These are phyloP conservation scores for Trichogramma pretiosum DNA, from an alignment of 1,140 invertebrate genomes.

Conservation along the genomic window DNA sequence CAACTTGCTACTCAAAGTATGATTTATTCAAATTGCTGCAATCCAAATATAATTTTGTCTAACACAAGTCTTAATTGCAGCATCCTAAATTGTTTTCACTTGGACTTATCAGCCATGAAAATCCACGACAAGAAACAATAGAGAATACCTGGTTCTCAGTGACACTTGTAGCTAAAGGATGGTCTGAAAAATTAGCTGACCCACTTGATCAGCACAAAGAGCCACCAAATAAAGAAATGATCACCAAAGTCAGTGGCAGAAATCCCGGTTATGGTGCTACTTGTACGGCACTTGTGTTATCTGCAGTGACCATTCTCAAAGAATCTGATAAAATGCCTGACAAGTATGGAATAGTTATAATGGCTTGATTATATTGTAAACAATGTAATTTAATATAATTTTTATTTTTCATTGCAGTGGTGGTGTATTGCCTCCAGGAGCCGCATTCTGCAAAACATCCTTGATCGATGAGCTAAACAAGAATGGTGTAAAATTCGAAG, in stretches of 20 bases:
- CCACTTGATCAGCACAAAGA: slow-evolving; percentile 52
- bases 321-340: slow-evolving; percentile 68
- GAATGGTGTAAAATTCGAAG: slow-evolving; percentile 54
- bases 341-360: slow-evolving; percentile 46
- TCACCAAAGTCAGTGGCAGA: slow-evolving; percentile 52
- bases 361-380: slow-evolving; percentile 7
- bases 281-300: slow-evolving; percentile 58
- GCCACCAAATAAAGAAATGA: slow-evolving; percentile 58
- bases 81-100: slow-evolving; percentile 66
- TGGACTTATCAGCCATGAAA: slow-evolving; percentile 59
- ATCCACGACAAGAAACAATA: slow-evolving; percentile 55
- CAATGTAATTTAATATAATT: slow-evolving; percentile 8
- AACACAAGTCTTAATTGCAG: slow-evolving; percentile 37
- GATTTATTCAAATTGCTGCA: too few relatives aligned
- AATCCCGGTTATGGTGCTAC: slow-evolving; percentile 83
- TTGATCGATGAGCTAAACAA: slow-evolving; percentile 54
- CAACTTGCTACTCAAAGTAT: slow-evolving; percentile 56
- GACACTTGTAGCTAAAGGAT: slow-evolving; percentile 67
- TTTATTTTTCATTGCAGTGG: slow-evolving; percentile 38
- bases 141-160: slow-evolving; percentile 57
- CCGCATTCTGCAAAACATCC: slow-evolving; percentile 53
- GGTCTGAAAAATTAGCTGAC: slow-evolving; percentile 57
- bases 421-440: slow-evolving; percentile 45
- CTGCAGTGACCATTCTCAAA: slow-evolving; percentile 65
- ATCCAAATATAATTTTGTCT: background rate